These are phyloP conservation scores for Lagocephalus sceleratus DNA, from an alignment of 2,797 vertebrate species.

Conservation along the genomic window DNA sequence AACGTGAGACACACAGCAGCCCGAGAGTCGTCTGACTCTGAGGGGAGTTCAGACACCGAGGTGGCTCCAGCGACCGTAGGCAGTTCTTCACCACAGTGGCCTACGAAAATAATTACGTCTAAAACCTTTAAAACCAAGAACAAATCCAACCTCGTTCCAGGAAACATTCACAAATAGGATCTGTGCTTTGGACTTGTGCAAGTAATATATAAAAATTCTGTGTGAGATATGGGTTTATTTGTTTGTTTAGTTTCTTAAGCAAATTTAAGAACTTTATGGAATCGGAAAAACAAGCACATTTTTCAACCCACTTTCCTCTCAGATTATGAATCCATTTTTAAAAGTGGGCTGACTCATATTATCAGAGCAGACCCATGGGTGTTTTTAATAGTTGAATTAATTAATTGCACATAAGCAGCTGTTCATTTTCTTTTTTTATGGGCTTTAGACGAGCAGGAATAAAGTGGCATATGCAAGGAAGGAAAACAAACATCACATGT, in stretches of 20 bases:
- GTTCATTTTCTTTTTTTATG: slow-evolving; percentile 55
- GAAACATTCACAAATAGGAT: background rate
- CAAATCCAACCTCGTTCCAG: background rate
- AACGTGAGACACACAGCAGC: slow-evolving; percentile 8
- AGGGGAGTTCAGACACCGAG: slow-evolving; percentile 3
- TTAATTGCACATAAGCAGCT: slow-evolving; percentile 62
- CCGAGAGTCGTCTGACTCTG: background rate
- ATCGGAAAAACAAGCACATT: slow-evolving; percentile 13
- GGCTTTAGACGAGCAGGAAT: slow-evolving; percentile 30
- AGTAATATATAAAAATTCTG: too few relatives aligned
- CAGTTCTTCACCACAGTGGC: slow-evolving; percentile 1
- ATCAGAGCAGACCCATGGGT: slow-evolving; percentile 50
- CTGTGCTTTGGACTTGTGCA: background rate
- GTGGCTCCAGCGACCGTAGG: background rate
- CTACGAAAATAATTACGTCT: background rate
- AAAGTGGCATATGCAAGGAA: slow-evolving; percentile 7
- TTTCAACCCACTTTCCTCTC: slow-evolving; percentile 3
- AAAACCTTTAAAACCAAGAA: background rate
- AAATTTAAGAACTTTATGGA: background rate
- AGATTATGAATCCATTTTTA: slow-evolving; percentile 23
- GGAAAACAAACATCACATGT: too few relatives aligned
- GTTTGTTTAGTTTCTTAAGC: background rate
- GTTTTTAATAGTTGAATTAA: slow-evolving; percentile 63
- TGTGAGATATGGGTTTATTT: too few relatives aligned
- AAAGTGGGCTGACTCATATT: slow-evolving; percentile 36